A percentile compares a stretch with the other conserved stretches of the same genome.
phyloP scores from a whole-genome alignment of 2,797 vertebrate species.

The Hemitrygon akajei region DNA sequence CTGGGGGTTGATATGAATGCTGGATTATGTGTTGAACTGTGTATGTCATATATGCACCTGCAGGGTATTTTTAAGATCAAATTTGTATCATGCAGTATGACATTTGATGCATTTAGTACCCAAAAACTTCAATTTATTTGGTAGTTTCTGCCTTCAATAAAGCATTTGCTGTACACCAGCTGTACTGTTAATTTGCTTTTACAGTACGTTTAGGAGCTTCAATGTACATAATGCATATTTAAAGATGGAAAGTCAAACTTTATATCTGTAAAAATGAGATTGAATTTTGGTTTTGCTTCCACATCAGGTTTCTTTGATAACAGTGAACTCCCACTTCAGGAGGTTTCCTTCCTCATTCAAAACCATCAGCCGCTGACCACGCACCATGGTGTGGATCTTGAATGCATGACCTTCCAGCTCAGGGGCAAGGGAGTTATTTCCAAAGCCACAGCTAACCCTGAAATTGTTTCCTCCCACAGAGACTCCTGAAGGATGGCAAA shows the following conservation, averaged over 20 bases:
- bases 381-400: neutral
- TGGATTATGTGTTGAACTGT: no score
- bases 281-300: neutral
- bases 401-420: neutral
- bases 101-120: no score
- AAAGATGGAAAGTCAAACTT: neutral
- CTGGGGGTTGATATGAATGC: neutral
- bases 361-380: neutral
- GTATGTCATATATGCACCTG: no score
- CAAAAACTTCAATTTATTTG: no score
- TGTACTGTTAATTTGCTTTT: no score
- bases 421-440: neutral
- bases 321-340: neutral
- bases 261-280: no score
- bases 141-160: no score
- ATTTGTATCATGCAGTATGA: no score
- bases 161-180: no score
- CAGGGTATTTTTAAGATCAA: no score
- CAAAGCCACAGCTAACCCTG: neutral
- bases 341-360: neutral
- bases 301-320: neutral
- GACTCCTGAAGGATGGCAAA: constrained; percentile 78
- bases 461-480: constrained; percentile 54
- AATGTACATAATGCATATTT: neutral
- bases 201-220: neutral